Percentiles rank a stretch among this genome's conserved stretches.
Conservation (phyloP, 2,888 invertebrate species). For the Drosophila nigricruria region DNA sequence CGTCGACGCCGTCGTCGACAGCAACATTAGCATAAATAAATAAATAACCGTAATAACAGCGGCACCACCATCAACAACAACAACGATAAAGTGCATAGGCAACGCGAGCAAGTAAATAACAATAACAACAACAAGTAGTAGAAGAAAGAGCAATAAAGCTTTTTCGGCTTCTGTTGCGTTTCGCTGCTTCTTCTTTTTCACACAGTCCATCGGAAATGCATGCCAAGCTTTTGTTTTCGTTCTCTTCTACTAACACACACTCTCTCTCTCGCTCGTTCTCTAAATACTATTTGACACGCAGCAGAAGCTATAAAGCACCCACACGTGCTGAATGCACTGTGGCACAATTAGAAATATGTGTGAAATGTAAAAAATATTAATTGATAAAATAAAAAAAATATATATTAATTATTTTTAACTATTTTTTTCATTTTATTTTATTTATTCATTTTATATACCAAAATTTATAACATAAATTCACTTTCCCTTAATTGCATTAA, state of each 20-base stretch:
- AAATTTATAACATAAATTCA: background rate
- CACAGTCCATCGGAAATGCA: slow-evolving; percentile 40
- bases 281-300: slow-evolving; percentile 11
- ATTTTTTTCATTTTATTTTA: background rate
- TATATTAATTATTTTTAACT: no score
- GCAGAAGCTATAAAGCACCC: slow-evolving; percentile 39
- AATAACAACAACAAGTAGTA: slow-evolving; percentile 37
- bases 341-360: slow-evolving; percentile 6
- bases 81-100: slow-evolving; percentile 52
- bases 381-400: background rate
- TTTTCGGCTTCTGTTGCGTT: slow-evolving; percentile 47
- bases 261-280: slow-evolving; percentile 12
- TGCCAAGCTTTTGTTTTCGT: slow-evolving; percentile 57
- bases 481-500: background rate
- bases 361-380: background rate
- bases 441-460: background rate
- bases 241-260: slow-evolving; percentile 25
- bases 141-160: slow-evolving; percentile 60
- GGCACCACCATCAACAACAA: slow-evolving; percentile 25
- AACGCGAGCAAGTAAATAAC: slow-evolving; percentile 58
- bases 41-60: slow-evolving; percentile 74
- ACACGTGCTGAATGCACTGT: slow-evolving; percentile 48
- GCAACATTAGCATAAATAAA: slow-evolving; percentile 77
- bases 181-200: slow-evolving; percentile 30
- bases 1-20: slow-evolving; percentile 47